Evolutionary conservation across 2,113 vertebrate species (phyloP), one percentile per base, ranked within the genome.

Genomic region (Tyto alba): DNA sequence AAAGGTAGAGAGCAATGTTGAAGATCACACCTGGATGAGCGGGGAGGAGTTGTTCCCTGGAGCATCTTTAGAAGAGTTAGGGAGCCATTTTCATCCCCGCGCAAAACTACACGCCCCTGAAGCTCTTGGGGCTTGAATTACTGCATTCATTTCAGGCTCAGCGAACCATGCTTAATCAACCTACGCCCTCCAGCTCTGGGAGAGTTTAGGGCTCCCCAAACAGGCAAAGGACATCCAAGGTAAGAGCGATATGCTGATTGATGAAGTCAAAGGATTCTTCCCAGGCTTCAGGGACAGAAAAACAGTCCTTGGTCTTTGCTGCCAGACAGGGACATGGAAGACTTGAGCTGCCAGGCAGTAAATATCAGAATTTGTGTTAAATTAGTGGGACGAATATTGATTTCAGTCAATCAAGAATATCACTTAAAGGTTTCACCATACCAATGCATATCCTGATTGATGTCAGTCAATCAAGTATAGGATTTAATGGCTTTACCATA

Each of bases 321-420:
- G 48, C 7, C 0, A 0, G 38, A 20, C n/a, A 27, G n/a, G 32
- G 20, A 7, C 36, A 13, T 6, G 29, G 59, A 73, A 79, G 76
- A 13, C 18, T 17, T 23, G 15, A 66, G 15, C 30, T 85, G 25
- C n/a, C 30, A 40, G 21, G 32, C 27, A 38, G 40, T 45, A 68
- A 84, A 68, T 7, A 32, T 4, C 77, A 77, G 15, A 30, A 64
- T 60, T 69, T 4, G 1, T 17, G 10, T 57, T 32, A n/a, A 77
- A 56, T 66, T 19, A 74, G 5, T 38, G 20, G 22, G 43, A 48
- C 0, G 4, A 52, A 84, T 38, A 21, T 11, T 23, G 9, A 93
- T 91, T 93, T 81, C 53, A 34, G 45, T 43, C 56, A 38, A 45
- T 38, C 50, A 68, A 79, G 43, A 56, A 59, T 4, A 27, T 4